Evolutionary conservation across 2,113 vertebrate species (phyloP).

Genomic region (Chunga burmeisteri): DNA sequence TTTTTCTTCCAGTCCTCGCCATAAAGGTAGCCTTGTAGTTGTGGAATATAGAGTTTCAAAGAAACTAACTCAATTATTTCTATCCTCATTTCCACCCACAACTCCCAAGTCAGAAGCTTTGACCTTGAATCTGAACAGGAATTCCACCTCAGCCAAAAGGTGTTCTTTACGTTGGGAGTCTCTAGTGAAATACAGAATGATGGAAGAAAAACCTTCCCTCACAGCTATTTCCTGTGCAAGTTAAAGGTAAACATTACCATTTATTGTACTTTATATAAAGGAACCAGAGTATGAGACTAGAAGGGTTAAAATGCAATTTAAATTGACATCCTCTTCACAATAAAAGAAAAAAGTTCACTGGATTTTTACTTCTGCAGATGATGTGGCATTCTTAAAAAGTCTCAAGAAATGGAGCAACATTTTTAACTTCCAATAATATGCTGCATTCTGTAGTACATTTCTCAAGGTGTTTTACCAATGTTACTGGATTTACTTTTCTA

Average conservation of each 20-base stretch:
- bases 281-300: background rate
- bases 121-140: constrained; percentile 17
- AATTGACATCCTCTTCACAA: background rate
- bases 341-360: background rate
- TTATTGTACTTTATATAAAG: background rate
- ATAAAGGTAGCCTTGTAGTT: background rate
- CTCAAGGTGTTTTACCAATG: background rate
- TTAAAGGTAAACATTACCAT: background rate
- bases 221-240: constrained; percentile 25
- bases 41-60: background rate
- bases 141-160: constrained; percentile 24
- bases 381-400: background rate
- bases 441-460: background rate
- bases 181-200: constrained; percentile 18
- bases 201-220: background rate
- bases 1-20: background rate
- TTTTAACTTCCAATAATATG: background rate
- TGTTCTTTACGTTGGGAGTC: constrained; percentile 19
- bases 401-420: background rate
- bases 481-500: background rate
- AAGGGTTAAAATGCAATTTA: background rate
- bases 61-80: background rate
- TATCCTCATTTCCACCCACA: constrained; percentile 14
- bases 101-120: background rate
- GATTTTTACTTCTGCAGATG: background rate